Conservation (phyloP, 2,797 vertebrate genomes). For the Leptodactylus fallax region DNA sequence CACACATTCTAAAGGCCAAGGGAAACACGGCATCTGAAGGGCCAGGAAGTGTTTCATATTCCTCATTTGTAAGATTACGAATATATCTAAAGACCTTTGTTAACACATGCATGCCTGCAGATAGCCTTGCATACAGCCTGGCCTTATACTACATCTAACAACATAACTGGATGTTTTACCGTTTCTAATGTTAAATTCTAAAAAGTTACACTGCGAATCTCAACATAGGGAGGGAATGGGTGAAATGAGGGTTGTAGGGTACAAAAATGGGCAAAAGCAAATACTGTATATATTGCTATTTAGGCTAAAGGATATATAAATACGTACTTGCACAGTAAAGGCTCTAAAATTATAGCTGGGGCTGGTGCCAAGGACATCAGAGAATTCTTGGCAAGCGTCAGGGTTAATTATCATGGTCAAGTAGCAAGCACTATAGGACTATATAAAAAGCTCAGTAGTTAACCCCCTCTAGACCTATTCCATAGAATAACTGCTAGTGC, state of each 20-base stretch:
- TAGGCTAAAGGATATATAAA: too few relatives aligned
- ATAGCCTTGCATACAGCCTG: neutral
- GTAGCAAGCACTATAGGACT: neutral
- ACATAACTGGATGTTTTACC: neutral
- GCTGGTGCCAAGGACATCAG: neutral
- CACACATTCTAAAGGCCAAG: slow-evolving; percentile 3
- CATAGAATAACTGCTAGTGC: neutral
- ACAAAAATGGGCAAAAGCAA: neutral
- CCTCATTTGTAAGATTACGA: neutral
- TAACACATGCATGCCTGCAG: neutral
- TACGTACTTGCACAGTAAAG: too few relatives aligned
- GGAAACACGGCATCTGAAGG: neutral
- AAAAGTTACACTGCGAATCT: neutral
- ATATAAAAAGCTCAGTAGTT: neutral
- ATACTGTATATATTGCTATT: too few relatives aligned
- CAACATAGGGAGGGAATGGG: neutral
- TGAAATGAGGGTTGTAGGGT: neutral
- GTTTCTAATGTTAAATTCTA: neutral
- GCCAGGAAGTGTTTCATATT: neutral
- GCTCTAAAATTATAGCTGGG: neutral
- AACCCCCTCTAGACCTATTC: too few relatives aligned
- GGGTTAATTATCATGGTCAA: neutral
- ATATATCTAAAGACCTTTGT: neutral
- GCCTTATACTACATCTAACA: neutral
- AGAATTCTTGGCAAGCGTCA: too few relatives aligned